phyloP scores from a whole-genome alignment of 2,113 vertebrate genomes.

The Odontophorus gujanensis region DNA sequence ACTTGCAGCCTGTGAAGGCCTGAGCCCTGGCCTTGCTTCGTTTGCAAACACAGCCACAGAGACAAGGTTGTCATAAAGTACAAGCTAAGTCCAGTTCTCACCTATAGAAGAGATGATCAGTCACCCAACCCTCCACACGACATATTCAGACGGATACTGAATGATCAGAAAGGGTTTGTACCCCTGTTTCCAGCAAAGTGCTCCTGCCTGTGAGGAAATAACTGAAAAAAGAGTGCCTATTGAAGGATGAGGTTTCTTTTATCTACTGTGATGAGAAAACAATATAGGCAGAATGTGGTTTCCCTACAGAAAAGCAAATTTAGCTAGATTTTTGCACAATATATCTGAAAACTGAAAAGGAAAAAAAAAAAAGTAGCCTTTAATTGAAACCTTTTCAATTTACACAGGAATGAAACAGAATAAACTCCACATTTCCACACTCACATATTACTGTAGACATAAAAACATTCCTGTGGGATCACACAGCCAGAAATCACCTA shows the following conservation, averaged over 20 bases:
- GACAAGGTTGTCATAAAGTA: not conserved
- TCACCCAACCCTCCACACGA: not conserved
- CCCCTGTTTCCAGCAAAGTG: not conserved
- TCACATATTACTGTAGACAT: conserved; percentile 53
- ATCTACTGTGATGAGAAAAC: not conserved
- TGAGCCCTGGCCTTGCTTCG: not conserved
- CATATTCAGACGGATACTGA: not conserved
- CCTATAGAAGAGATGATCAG: not conserved
- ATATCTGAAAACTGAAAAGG: not conserved
- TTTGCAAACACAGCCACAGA: not conserved
- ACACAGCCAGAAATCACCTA: conserved; percentile 60
- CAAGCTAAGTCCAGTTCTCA: not conserved
- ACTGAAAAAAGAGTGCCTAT: not conserved
- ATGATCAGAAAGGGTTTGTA: not conserved
- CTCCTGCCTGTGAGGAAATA: not conserved
- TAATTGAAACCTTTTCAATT: conserved; percentile 30
- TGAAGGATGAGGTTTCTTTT: not conserved
- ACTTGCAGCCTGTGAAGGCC: not conserved
- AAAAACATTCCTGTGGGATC: conserved; percentile 63
- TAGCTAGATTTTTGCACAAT: not conserved
- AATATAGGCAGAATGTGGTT: not conserved
- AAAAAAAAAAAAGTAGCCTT: not conserved
- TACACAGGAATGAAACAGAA: conserved; percentile 50
- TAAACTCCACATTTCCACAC: conserved; percentile 44
- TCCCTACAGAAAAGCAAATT: not conserved